Evolutionary conservation across 2,113 vertebrate species (phyloP).

Genomic region (Columba livia): DNA sequence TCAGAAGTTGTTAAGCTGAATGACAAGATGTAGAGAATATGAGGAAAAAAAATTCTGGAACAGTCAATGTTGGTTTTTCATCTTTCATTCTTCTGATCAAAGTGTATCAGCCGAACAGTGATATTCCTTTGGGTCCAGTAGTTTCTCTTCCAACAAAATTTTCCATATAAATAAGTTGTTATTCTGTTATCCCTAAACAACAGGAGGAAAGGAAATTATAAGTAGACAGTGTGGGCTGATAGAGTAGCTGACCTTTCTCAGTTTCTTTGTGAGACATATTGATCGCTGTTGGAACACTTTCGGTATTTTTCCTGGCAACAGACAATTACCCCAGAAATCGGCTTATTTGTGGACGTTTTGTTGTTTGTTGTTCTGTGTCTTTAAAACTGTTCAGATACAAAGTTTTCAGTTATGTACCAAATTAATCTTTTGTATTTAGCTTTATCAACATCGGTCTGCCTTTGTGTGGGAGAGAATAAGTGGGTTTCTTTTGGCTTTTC

Average conservation of each 20-base stretch:
- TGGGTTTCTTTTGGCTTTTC: neutral
- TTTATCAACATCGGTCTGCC: neutral
- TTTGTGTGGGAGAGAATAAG: neutral
- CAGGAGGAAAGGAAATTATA: neutral
- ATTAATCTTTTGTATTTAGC: neutral
- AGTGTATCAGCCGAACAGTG: conserved; percentile 65
- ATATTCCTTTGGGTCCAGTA: conserved; percentile 70
- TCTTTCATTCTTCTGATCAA: conserved; percentile 76
- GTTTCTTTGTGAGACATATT: neutral
- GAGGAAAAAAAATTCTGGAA: conserved; percentile 28
- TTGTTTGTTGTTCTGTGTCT: neutral
- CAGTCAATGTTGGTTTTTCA: conserved; percentile 66
- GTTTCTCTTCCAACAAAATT: conserved; percentile 69
- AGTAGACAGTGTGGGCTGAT: neutral
- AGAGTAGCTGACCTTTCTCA: conserved; percentile 6
- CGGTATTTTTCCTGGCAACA: neutral
- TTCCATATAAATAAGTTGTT: conserved; percentile 79
- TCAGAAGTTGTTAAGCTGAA: conserved; percentile 73
- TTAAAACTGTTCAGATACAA: neutral
- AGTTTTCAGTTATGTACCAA: neutral
- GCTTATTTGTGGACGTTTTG: neutral
- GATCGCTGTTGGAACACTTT: neutral
- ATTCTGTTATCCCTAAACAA: conserved; percentile 24
- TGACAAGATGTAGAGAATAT: conserved; percentile 60
- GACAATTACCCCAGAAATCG: neutral